phyloP scores from a whole-genome alignment of 2,888 invertebrate species.

The Protodeltote pygarga region DNA sequence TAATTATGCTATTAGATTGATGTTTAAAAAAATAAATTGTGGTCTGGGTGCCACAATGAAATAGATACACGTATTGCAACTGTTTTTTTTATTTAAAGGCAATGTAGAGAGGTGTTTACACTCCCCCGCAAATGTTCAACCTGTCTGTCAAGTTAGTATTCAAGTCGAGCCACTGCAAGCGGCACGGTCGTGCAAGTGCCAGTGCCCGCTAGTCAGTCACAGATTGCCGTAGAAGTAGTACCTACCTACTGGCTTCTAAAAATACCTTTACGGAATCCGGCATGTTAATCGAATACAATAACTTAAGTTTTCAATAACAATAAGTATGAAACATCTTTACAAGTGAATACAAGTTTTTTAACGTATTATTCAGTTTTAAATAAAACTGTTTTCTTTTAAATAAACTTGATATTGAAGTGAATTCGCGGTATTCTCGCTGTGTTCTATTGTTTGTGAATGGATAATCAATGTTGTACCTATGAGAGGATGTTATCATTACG shows the following conservation, averaged over 20 bases:
- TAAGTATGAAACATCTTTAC: conserved; percentile 40
- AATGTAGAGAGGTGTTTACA: conserved; percentile 22
- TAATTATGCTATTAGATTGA: too few relatives aligned
- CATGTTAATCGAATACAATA: conserved; percentile 58
- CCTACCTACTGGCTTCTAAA: conserved; percentile 62
- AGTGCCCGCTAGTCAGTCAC: conserved; percentile 64
- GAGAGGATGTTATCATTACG: conserved; percentile 76
- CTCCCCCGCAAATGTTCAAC: conserved; percentile 40
- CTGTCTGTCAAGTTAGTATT: conserved; percentile 41
- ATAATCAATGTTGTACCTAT: conserved; percentile 69
- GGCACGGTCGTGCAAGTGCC: conserved; percentile 39
- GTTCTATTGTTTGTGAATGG: conserved; percentile 75
- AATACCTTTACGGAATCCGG: conserved; percentile 59
- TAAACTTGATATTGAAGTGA: conserved; percentile 41
- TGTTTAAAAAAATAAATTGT: background rate
- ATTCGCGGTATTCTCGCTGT: conserved; percentile 71
- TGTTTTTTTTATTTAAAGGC: background rate
- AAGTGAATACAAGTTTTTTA: conserved; percentile 31
- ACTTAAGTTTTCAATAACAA: conserved; percentile 63
- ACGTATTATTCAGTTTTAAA: background rate
- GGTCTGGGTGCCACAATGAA: background rate
- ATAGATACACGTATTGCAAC: too few relatives aligned
- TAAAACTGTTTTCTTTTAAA: conserved; percentile 21
- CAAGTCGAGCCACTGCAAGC: conserved; percentile 51
- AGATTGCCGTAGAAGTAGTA: conserved; percentile 55